Base-by-base conservation (phyloP, 2,888 invertebrate genomes). In the Netelia fuscicornis region DNA sequence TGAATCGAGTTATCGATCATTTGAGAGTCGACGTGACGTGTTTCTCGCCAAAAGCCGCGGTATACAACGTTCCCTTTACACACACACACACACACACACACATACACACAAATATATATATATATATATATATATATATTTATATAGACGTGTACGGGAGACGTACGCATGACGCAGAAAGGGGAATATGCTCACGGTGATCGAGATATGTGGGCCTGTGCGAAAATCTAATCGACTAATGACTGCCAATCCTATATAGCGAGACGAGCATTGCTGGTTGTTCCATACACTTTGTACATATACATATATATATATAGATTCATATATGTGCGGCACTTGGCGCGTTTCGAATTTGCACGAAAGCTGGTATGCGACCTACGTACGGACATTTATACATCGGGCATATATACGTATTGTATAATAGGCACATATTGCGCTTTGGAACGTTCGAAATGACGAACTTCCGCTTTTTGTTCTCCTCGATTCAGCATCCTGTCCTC, bases 151-250 rank as follows among this genome's bases (percentile, higher is more conserved):
- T 13, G 44, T 58, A 17, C 13, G 42, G 10, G 62, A 60, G 62
- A 83, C 48, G 70, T 17, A 68, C 60, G 62, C 68, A 74, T 48
- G 71, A 17, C 44, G 25, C 58, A 60, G 42, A 64, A 44, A 17
- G 65, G 17, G 10, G 58, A 23, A 17, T 30, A 65, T 44, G 17
- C 62, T 23, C 65, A 88, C 88, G 88, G 86, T 87, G 87, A 87
- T 87, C 89, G 89, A 89, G 90, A 90, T 88, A 86, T 87, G 90
- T 90, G 88, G 89, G 82, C 83, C 88, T 82, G 84, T 71, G 79
- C 86, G 88, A 85, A 89, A 91, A 90, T 91, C 90, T 91, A 91
- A 91, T 91, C 91, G 89, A 88, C 90, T 91, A 91, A 91, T 91
- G 91, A 91, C 91, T 90, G 90, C 87, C 86, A 88, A 88, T 88